phyloP scores from a whole-genome alignment of 2,113 vertebrate species.

The Callaeas wilsoni region DNA sequence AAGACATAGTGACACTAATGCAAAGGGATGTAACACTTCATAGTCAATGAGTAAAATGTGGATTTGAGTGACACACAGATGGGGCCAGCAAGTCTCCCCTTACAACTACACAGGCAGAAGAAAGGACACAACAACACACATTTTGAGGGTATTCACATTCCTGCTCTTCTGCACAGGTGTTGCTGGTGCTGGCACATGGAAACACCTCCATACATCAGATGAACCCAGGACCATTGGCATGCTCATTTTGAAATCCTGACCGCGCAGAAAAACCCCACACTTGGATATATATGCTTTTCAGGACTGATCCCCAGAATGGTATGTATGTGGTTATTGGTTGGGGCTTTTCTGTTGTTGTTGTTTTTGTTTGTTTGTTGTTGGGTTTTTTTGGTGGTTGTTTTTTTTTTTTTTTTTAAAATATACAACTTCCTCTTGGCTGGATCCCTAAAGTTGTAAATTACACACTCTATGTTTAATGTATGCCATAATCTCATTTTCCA shows the following conservation, averaged over 20 bases:
- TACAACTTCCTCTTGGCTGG: neutral
- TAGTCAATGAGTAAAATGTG: neutral
- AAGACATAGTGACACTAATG: neutral
- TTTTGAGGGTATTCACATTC: rapidly evolving
- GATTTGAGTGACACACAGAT: neutral
- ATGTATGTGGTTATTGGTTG: neutral
- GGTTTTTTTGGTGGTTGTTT: rapidly evolving
- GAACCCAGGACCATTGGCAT: neutral
- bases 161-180: neutral
- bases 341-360: rapidly evolving
- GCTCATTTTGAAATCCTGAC: neutral
- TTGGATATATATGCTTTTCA: neutral
- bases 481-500: neutral
- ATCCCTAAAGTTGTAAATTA: neutral
- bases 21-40: neutral
- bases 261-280: neutral
- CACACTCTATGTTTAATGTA: neutral
- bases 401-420: neutral
- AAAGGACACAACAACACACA: neutral
- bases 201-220: neutral
- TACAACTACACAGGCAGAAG: neutral
- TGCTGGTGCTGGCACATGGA: neutral
- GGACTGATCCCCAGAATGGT: neutral
- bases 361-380: neutral
- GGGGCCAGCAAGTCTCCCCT: neutral